Evolutionary conservation across 1,140 invertebrate species (phyloP).

Genomic region (Papilio machaon): DNA sequence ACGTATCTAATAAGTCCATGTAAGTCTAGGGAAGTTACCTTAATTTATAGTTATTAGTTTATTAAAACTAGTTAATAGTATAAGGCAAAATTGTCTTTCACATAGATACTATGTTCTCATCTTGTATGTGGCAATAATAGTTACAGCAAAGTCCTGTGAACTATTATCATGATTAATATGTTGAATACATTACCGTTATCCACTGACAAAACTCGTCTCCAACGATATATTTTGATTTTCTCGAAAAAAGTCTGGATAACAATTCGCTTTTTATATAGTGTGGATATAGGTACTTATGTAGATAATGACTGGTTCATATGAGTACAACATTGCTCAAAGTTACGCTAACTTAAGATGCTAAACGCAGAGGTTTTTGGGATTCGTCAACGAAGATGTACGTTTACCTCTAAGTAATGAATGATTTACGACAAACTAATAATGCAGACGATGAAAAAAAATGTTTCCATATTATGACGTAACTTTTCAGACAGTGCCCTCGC

Average conservation of each 20-base stretch:
- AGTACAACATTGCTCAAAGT: too few species aligned
- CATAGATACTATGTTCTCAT: background rate
- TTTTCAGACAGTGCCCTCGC: background rate
- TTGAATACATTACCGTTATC: too few species aligned
- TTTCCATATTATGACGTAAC: background rate
- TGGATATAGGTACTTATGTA: too few species aligned
- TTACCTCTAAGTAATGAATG: too few species aligned
- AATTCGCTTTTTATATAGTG: too few species aligned
- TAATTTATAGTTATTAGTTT: slow-evolving; percentile 19
- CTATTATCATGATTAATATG: too few species aligned
- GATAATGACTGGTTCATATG: too few species aligned
- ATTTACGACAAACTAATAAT: too few species aligned
- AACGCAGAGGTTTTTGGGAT: background rate
- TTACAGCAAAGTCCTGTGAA: background rate
- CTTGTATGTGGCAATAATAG: background rate
- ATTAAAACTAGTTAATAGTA: background rate
- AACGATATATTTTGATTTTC: too few species aligned
- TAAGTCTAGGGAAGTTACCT: background rate
- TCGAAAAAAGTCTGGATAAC: too few species aligned
- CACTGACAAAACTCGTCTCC: too few species aligned
- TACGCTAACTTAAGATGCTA: too few species aligned
- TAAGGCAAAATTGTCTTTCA: background rate
- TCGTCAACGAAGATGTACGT: background rate
- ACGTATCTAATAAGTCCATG: slow-evolving; percentile 8
- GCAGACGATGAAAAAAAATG: background rate